These are phyloP conservation scores for Ispidina picta DNA, from an alignment of 2,797 vertebrate genomes.

Conservation along the genomic window DNA sequence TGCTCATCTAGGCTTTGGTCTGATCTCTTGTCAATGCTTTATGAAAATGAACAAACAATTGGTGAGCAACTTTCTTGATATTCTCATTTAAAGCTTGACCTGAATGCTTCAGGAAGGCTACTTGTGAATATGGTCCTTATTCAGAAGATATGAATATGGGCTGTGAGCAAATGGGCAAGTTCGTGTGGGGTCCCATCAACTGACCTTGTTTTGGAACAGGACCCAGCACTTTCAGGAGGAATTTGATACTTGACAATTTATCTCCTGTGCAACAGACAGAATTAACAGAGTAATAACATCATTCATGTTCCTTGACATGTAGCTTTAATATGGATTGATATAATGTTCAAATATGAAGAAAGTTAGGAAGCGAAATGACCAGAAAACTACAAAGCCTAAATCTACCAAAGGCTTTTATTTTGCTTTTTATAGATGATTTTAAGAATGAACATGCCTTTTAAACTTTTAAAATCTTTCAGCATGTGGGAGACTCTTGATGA, in stretches of 20 bases:
- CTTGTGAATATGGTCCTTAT: not conserved
- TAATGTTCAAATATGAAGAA: not conserved
- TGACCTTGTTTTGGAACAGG: not conserved
- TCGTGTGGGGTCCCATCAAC: not conserved
- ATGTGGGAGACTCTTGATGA: not conserved
- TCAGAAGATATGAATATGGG: not conserved
- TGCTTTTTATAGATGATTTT: not conserved
- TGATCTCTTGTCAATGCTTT: not conserved
- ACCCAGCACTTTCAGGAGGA: not conserved
- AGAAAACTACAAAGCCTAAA: not conserved
- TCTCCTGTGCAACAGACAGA: not conserved
- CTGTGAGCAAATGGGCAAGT: not conserved
- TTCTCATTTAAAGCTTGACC: not conserved
- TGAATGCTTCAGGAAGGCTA: not conserved
- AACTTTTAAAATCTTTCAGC: not conserved
- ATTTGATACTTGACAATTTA: not conserved
- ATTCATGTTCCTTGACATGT: not conserved
- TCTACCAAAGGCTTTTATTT: not conserved
- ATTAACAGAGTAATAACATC: not conserved
- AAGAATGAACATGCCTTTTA: not conserved
- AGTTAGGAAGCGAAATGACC: not conserved
- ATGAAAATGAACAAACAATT: not conserved
- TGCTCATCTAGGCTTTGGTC: not conserved
- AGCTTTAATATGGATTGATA: not conserved
- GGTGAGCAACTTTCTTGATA: not conserved